Conservation (phyloP, 1,140 invertebrate genomes). For the Pinna nobilis region DNA sequence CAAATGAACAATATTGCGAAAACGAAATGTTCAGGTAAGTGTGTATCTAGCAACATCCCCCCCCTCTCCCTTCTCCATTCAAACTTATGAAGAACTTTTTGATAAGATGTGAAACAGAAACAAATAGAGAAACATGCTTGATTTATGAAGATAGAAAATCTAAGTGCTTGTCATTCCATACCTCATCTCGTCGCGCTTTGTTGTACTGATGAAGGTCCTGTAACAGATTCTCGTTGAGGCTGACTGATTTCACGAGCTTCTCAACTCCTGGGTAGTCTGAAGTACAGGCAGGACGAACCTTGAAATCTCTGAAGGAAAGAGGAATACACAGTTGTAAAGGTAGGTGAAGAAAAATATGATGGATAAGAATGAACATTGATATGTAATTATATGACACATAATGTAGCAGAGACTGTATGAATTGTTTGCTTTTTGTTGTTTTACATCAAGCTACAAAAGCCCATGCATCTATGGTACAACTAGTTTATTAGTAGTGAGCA, state of each 20-base stretch:
- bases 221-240: constrained; percentile 66
- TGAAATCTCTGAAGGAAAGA: constrained; percentile 64
- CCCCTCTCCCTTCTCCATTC: no score
- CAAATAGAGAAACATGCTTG: background rate
- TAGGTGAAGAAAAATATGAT: background rate
- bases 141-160: background rate
- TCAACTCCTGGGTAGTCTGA: constrained; percentile 59
- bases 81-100: no score
- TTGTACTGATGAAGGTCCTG: constrained; percentile 67
- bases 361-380: background rate
- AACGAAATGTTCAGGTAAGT: background rate
- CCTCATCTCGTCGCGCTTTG: constrained; percentile 66
- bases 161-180: constrained; percentile 37
- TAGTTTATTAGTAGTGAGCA: no score
- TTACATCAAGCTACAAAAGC: background rate
- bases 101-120: background rate
- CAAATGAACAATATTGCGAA: no score
- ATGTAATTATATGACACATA: background rate
- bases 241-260: constrained; percentile 63
- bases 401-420: background rate
- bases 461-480: no score
- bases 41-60: background rate
- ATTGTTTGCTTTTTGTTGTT: background rate
- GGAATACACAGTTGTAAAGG: no score
- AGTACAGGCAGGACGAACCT: constrained; percentile 57